Percentiles rank a stretch among this genome's conserved stretches.
Evolutionary conservation across 2,797 vertebrate species (phyloP).

Genomic region (Chromis chromis): DNA sequence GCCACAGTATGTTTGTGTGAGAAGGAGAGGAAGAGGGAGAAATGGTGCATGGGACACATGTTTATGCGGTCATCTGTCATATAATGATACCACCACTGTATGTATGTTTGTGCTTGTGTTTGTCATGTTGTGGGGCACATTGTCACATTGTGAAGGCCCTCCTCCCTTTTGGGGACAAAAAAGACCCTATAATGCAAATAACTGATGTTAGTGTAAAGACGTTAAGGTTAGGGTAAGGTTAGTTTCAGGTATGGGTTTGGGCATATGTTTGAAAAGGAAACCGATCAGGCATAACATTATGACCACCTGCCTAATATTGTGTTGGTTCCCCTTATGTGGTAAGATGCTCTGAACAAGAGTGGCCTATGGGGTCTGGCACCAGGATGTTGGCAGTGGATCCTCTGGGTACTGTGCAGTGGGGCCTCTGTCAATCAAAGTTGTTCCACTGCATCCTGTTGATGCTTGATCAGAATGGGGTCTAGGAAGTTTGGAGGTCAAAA

Average conservation of each 20-base stretch:
- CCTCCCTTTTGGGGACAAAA: background rate
- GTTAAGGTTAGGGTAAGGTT: background rate
- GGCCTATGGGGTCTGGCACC: too few species aligned
- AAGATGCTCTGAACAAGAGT: too few species aligned
- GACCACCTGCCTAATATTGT: too few species aligned
- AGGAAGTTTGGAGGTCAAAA: too few species aligned
- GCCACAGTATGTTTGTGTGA: slow-evolving; percentile 2
- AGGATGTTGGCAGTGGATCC: too few species aligned
- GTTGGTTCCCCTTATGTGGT: too few species aligned
- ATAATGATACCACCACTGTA: background rate
- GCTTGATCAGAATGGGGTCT: too few species aligned
- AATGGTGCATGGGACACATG: slow-evolving; percentile 14
- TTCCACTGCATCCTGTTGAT: too few species aligned
- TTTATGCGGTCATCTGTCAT: slow-evolving; percentile 18
- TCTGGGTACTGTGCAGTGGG: too few species aligned
- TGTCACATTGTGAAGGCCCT: background rate
- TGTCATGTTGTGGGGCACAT: background rate
- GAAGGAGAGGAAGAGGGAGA: background rate
- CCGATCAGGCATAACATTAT: too few species aligned
- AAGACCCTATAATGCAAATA: background rate
- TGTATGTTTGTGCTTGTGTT: background rate
- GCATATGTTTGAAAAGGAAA: too few species aligned
- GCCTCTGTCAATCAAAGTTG: too few species aligned
- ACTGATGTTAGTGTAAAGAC: background rate
- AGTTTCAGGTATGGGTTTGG: background rate